Conservation (phyloP, 1,140 invertebrate genomes). For the Patella vulgata region DNA sequence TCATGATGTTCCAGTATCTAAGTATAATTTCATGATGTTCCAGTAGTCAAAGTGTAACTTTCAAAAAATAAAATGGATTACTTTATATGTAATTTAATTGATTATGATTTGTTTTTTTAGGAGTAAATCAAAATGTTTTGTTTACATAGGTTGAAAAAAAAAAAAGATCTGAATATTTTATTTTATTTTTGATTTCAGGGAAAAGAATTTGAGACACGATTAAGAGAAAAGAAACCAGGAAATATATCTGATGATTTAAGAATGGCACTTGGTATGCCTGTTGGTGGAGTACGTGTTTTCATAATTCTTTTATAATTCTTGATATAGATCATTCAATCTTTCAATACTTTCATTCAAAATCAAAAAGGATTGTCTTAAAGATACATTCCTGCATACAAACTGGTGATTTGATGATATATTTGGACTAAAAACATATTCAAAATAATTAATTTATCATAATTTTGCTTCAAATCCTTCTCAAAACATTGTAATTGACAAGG, state of each 20-base stretch:
- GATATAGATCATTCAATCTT: background rate
- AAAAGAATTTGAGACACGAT: slow-evolving; percentile 98
- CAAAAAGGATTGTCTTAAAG: too few species aligned
- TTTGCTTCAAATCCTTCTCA: too few species aligned
- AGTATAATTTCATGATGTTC: background rate
- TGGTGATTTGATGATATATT: too few species aligned
- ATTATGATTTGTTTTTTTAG: slow-evolving; percentile 4
- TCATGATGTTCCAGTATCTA: too few species aligned
- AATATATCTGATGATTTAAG: slow-evolving; percentile 95
- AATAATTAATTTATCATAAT: too few species aligned
- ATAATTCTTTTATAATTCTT: slow-evolving; percentile 8
- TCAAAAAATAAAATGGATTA: too few species aligned
- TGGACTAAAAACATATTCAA: too few species aligned
- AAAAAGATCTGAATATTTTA: too few species aligned
- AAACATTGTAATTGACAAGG: too few species aligned
- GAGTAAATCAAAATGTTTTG: too few species aligned
- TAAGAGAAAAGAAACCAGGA: slow-evolving; percentile 99
- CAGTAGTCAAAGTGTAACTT: background rate
- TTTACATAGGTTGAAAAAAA: too few species aligned
- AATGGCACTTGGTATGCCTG: slow-evolving; percentile 98
- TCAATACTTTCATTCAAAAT: background rate
- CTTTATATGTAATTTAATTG: background rate
- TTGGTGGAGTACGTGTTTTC: slow-evolving; percentile 78
- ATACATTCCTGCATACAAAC: too few species aligned
- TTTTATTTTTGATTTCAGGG: slow-evolving; percentile 70